Base-by-base conservation (phyloP, 2,797 vertebrate genomes). In the Cryptoblepharus egeriae region DNA sequence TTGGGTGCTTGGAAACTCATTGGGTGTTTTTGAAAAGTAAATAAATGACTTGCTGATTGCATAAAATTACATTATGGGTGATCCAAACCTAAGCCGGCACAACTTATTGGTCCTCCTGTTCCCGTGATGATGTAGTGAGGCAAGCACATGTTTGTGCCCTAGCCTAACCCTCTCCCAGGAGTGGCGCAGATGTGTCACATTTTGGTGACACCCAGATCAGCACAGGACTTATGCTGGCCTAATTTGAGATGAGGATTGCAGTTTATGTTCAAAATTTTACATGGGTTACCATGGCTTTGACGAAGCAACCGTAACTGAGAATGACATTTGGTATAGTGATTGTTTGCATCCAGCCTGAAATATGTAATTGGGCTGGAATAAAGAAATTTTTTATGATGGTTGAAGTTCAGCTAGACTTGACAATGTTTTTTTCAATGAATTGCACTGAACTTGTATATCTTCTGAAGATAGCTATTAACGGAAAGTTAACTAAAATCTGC, bases 401-500 rank as follows among this genome's bases (percentile, higher is more conserved):
- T 20, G 15, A 13, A 42, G 45, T 57, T 39, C 52, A 58, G n/a
- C 69, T 42, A 42, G 18, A 42, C 49, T 28, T 52, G 49, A 60
- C 6, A 60, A 60, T 26, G 11, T 60, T 26, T 26, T 58, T 58
- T 52, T 16, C 49, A 52, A 16, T 60, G 9, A 60, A 60, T 73
- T 55, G 60, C 3, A 11, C 11, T 42, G 49, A 4, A 45, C 49
- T 80, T 74, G 7, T 22, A n/a, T 9, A 68, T 65, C 30, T 61
- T 18, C 64, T 35, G 22, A 68, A 58, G 63, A 35, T 60, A 24
- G 35, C 42, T 45, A 55, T 52, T 55, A 75, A 49, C 77, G 83
- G 85, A 92, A 80, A 88, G 84, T 65, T 45, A 26, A 64, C 79
- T 78, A 85, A 88, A 87, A 79, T 86, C 68, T 32, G 58, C 81